These are phyloP conservation scores for Hyperoplus immaculatus DNA, from an alignment of 2,797 vertebrate species.

Conservation along the genomic window DNA sequence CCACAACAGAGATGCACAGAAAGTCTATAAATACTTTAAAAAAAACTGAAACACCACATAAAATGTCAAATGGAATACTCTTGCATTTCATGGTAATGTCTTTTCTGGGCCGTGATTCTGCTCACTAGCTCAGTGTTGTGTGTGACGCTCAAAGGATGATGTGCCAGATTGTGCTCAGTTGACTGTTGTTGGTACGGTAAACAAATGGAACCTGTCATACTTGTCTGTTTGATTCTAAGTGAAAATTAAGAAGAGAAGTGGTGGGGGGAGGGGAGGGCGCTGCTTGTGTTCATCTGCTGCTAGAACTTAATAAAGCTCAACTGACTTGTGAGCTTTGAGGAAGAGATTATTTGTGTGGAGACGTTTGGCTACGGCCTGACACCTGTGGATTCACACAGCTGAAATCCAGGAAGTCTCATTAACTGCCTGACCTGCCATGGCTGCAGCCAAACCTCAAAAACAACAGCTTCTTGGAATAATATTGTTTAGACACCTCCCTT, in stretches of 20 bases:
- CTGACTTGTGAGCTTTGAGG: constrained; percentile 16
- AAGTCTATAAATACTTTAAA: not conserved
- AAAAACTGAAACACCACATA: not conserved
- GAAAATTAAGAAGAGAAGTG: too few species aligned
- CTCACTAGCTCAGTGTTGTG: constrained; percentile 9
- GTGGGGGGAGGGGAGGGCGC: too few species aligned
- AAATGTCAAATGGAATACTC: not conserved
- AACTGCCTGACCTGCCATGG: constrained; percentile 80
- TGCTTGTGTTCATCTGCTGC: not conserved
- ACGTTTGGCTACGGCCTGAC: constrained; percentile 71
- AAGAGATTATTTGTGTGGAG: constrained; percentile 64
- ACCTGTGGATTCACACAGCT: constrained; percentile 83
- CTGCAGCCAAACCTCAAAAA: constrained; percentile 81
- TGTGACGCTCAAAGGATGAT: not conserved
- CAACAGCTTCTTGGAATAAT: constrained; percentile 80
- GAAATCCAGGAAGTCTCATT: constrained; percentile 86
- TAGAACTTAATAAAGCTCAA: constrained; percentile 7
- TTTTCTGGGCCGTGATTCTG: constrained; percentile 23
- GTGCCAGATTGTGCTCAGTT: constrained; percentile 11
- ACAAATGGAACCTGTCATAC: not conserved
- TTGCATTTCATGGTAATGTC: not conserved
- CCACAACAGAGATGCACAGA: not conserved
- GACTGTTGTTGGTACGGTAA: not conserved
- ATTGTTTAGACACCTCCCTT: constrained; percentile 65
- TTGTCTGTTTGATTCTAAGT: not conserved